Base-by-base conservation (phyloP, 2,888 invertebrate genomes). In the Ceraclea dissimilis region DNA sequence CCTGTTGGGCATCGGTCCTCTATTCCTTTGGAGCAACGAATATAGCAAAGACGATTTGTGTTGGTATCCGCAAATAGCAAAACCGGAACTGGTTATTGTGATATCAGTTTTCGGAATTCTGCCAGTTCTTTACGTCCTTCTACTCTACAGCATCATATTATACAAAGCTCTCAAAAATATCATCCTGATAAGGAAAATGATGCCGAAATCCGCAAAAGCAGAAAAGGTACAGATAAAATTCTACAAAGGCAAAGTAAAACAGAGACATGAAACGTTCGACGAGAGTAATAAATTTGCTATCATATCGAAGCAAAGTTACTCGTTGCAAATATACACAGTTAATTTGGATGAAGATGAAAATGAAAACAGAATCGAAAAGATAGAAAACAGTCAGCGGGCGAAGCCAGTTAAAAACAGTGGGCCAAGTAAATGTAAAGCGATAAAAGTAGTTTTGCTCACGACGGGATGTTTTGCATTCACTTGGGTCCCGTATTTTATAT, bases 131-230 rank as follows among this genome's bases (percentile, higher is more conserved):
- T 49, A 19, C 26, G 26, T 26, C 4, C 2, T 21, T 5, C 2
- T 49, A 6, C 26, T 49, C 2, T 49, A 49, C 20, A 21, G 22
- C 22, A 49, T 49, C 26, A 49, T 49, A 6, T 26, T 49, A 21
- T 22, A 21, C 22, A 49, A 49, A 13, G 49, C 49, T n/a, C 6
- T 26, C 21, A 49, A 49, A 20, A 49, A 49, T 11, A 20, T 49
- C 11, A 49, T 49, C 16, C 21, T 2, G 16, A 49, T 26, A 4
- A 21, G 26, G 19, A 49, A 49, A n/a, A 22, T 49, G 49, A 49
- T 49, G 26, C 17, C 20, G 11, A 46, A 39, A 13, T 8, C 5
- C 2, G 2, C 16, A 16, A 13, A 16, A 39, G 13, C 4, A 4
- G 39, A 39, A 39, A 39, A 13, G 2, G 16, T 39, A 16, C 4